These are phyloP conservation scores for Onychostruthus taczanowskii DNA, from an alignment of 2,113 vertebrate species.

Conservation along the genomic window DNA sequence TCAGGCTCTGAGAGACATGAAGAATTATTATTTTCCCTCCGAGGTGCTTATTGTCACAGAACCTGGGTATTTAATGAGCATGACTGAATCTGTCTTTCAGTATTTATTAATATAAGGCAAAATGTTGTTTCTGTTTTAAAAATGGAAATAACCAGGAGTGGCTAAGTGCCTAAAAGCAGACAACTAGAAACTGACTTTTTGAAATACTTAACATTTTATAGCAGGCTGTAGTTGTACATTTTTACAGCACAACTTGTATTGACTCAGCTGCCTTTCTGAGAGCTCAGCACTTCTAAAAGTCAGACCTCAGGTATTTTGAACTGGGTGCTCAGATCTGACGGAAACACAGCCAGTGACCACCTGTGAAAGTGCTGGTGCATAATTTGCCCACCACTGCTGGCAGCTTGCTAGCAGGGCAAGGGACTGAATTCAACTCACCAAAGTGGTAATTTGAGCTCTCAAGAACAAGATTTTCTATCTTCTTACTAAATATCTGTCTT, in stretches of 20 bases:
- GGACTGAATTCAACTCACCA: background rate
- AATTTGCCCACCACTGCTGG: background rate
- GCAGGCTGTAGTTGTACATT: background rate
- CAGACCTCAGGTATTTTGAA: background rate
- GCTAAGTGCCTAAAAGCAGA: background rate
- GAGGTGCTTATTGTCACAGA: background rate
- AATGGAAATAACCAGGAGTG: background rate
- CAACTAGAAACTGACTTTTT: background rate
- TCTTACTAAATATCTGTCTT: background rate
- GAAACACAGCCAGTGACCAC: background rate
- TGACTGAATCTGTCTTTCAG: background rate
- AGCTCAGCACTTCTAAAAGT: constrained; percentile 18
- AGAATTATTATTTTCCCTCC: background rate
- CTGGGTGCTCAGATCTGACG: background rate
- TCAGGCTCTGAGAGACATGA: background rate
- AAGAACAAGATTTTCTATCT: background rate
- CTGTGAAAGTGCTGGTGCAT: background rate
- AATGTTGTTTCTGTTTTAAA: background rate
- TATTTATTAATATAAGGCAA: background rate
- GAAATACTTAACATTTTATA: constrained; percentile 1
- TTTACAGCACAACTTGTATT: background rate
- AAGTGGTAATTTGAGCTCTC: background rate
- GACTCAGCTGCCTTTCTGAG: constrained; percentile 36
- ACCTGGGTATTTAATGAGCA: background rate
- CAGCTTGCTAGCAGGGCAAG: background rate